phyloP scores from a whole-genome alignment of 2,797 vertebrate genomes.

The Urocyon cinereoargenteus region DNA sequence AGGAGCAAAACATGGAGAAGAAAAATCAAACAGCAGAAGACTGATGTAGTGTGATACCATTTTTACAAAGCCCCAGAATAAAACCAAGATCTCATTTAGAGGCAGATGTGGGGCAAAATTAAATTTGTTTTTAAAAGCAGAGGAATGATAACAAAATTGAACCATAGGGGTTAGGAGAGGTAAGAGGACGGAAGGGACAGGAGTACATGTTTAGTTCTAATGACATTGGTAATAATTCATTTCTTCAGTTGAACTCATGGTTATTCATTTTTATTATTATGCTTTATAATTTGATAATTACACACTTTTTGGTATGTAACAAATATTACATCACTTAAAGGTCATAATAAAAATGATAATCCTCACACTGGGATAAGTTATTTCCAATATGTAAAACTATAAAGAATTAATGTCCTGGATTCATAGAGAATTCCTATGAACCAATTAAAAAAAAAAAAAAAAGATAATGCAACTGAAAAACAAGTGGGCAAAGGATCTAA shows the following conservation, averaged over 20 bases:
- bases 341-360: neutral
- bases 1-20: conserved; percentile 2
- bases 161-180: neutral
- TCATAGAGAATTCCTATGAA: neutral
- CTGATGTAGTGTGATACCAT: neutral
- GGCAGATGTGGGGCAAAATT: neutral
- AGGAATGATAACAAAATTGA: neutral
- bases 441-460: conserved; percentile 37
- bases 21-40: neutral
- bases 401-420: neutral
- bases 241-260: conserved; percentile 14
- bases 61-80: conserved; percentile 33
- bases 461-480: neutral
- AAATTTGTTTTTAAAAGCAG: conserved; percentile 20
- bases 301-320: conserved; percentile 7
- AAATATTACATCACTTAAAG: conserved; percentile 34
- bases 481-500: neutral
- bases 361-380: conserved; percentile 16
- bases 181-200: neutral
- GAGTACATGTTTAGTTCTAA: neutral
- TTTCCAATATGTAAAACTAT: neutral
- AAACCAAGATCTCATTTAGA: neutral
- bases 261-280: conserved; percentile 45
- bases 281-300: neutral
- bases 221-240: neutral